Evolutionary conservation across 1,140 invertebrate species (phyloP).

Genomic region (Aphaenogaster ashmeadi): DNA sequence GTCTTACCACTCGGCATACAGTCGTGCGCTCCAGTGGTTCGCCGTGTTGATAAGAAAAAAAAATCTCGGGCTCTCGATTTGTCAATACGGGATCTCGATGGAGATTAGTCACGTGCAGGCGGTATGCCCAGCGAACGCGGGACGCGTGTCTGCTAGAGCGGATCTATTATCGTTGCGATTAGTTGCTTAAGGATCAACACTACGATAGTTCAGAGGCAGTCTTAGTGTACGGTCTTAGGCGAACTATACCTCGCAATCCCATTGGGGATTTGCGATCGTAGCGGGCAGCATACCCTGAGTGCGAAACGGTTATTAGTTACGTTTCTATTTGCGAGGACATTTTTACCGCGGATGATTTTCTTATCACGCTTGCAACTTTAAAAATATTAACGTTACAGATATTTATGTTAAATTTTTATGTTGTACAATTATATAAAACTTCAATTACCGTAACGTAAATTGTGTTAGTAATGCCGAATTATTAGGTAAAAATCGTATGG

Average conservation of each 20-base stretch:
- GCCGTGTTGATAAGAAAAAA: constrained; percentile 60
- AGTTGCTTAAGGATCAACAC: constrained; percentile 39
- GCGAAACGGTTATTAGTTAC: neutral
- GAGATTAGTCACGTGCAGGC: constrained; percentile 80
- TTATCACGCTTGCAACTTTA: neutral
- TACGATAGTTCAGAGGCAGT: constrained; percentile 5
- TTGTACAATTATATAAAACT: neutral
- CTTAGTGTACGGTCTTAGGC: constrained; percentile 21
- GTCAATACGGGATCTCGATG: constrained; percentile 81
- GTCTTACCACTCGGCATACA: constrained; percentile 57
- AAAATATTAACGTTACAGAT: neutral
- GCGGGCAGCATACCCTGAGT: no score
- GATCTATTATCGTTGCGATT: constrained; percentile 43
- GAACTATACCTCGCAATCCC: neutral
- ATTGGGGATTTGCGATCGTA: neutral
- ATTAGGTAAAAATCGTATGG: neutral
- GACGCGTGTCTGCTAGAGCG: constrained; percentile 59
- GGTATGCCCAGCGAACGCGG: constrained; percentile 73
- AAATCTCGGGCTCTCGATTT: constrained; percentile 74
- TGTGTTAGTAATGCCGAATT: neutral
- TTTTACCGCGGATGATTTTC: neutral
- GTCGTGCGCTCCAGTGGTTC: constrained; percentile 27
- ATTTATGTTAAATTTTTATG: neutral
- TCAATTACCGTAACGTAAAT: neutral
- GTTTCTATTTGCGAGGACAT: neutral